phyloP scores from a whole-genome alignment of 1,140 invertebrate species.

The Prorops nasuta region DNA sequence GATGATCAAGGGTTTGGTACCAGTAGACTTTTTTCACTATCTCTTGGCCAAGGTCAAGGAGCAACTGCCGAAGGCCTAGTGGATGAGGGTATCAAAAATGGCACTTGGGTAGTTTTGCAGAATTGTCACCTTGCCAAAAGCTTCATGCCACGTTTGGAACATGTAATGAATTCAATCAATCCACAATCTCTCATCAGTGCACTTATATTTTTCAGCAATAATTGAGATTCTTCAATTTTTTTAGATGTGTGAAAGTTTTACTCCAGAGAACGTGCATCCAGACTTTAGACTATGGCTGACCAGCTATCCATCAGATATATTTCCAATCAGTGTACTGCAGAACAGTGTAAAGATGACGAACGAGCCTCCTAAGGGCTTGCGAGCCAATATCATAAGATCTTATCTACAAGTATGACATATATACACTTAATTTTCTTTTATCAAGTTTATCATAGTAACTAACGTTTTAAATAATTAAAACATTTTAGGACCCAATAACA shows the following conservation, averaged over 20 bases:
- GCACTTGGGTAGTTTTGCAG: slow-evolving; percentile 93
- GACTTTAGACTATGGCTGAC: slow-evolving; percentile 93
- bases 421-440: background rate
- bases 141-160: slow-evolving; percentile 85
- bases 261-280: slow-evolving; percentile 74
- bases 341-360: slow-evolving; percentile 96
- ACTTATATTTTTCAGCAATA: too few species aligned
- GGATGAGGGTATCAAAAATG: slow-evolving; percentile 77
- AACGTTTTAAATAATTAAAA: background rate
- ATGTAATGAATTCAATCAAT: slow-evolving; percentile 49
- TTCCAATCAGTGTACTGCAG: slow-evolving; percentile 90
- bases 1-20: slow-evolving; percentile 87
- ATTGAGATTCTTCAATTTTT: too few species aligned
- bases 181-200: too few species aligned
- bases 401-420: slow-evolving; percentile 59
- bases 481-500: slow-evolving; percentile 76
- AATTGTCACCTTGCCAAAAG: slow-evolving; percentile 94
- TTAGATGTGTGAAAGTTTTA: slow-evolving; percentile 77
- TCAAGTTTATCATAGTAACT: background rate
- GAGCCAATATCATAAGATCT: slow-evolving; percentile 72
- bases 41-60: slow-evolving; percentile 91
- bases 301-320: slow-evolving; percentile 84
- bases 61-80: slow-evolving; percentile 86
- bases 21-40: slow-evolving; percentile 79
- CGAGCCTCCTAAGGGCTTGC: slow-evolving; percentile 83